These are phyloP conservation scores for Catostylus mosaicus DNA, from an alignment of 30 jellyfish, hydroid and myxozoan genomes.

Conservation along the genomic window DNA sequence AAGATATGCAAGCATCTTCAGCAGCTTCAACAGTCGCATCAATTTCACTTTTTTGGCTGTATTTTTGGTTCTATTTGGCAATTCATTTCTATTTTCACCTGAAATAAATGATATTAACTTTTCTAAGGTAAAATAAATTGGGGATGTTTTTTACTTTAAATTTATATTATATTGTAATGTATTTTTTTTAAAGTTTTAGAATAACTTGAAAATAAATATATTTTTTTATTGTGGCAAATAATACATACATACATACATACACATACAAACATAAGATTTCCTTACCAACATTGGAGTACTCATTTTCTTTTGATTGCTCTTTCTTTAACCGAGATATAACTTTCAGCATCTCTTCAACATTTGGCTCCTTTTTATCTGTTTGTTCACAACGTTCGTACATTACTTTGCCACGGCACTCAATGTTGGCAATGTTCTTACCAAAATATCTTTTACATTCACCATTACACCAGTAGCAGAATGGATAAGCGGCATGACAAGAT, in stretches of 20 bases:
- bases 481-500: slow-evolving; percentile 69
- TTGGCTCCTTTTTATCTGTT: neutral
- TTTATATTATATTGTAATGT: too few relatives aligned
- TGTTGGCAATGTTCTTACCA: slow-evolving; percentile 43
- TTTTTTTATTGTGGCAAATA: too few relatives aligned
- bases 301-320: neutral
- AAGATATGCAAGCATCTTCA: slow-evolving; percentile 47
- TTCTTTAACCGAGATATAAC: slow-evolving; percentile 32
- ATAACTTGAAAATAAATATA: too few relatives aligned
- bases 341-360: slow-evolving; percentile 33
- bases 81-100: slow-evolving; percentile 7
- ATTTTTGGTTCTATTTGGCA: neutral
- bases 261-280: neutral
- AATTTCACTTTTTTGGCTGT: slow-evolving; percentile 37
- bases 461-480: slow-evolving; percentile 73
- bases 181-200: too few relatives aligned
- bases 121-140: neutral
- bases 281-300: slow-evolving; percentile 3
- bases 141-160: too few relatives aligned
- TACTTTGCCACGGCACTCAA: slow-evolving; percentile 45
- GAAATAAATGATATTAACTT: neutral
- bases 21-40: slow-evolving; percentile 25
- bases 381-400: slow-evolving; percentile 38
- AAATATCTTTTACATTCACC: slow-evolving; percentile 57
- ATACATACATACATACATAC: too few relatives aligned